Evolutionary conservation across 2,888 invertebrate genomes (phyloP), one percentile per base, ranked within the genome.

Genomic region (Drosophila rubida): DNA sequence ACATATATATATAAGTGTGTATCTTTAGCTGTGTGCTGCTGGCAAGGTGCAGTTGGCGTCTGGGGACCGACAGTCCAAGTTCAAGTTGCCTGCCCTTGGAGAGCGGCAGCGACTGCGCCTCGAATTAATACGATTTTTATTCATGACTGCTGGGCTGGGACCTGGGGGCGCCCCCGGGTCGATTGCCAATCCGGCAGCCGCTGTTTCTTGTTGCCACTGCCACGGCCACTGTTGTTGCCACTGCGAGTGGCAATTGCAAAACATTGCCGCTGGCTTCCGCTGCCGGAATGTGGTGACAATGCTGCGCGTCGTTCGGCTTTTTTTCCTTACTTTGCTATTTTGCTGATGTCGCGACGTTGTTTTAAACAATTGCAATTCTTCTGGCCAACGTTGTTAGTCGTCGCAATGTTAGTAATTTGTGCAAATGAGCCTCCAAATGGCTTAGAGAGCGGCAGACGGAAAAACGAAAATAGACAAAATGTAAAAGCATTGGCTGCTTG

Each of bases 361-460:
- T 76, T 60, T 77, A 74, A 73, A 74, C 88, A 83, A 88, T 75
- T 74, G 80, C 82, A 78, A 75, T 80, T 80, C 79, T 75, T 55
- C 59, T 73, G 72, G 54, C 65, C 63, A 59, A 37, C 59, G 75
- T 58, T 58, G 67, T 57, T 64, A 59, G 78, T 57, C 78, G 81
- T 69, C 78, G 74, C 83, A 76, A 78, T 89, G 84, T 67, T 73
- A 79, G 90, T 89, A 89, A 87, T 88, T 88, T 89, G 84, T 89
- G 86, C 89, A 89, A 89, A 89, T 89, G 89, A 89, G 89, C 86
- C 89, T 86, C 81, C 71, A 78, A 82, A 87, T 75, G 75, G 87
- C 87, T 53, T 61, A 75, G 55, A 58, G 63, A 62, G 71, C 75
- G 50, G 49, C 60, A 67, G 74, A 60, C 77, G 54, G 13, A 46